Percentiles rank a stretch among this genome's conserved stretches.
phyloP scores from a whole-genome alignment of 2,888 invertebrate species.

The Epiblema foenella region DNA sequence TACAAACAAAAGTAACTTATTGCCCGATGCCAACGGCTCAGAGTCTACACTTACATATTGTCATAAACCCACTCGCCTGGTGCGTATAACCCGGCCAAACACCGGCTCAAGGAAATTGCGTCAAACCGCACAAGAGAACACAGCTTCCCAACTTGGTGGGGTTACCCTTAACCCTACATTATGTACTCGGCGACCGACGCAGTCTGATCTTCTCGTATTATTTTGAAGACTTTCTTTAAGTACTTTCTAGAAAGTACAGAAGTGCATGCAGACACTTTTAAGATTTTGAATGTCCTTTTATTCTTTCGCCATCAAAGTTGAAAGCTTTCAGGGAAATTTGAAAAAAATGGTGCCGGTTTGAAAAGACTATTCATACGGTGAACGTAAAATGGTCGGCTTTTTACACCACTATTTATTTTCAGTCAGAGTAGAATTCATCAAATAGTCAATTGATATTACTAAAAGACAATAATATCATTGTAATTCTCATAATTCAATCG shows the following conservation, averaged over 20 bases:
- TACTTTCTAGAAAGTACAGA: slow-evolving; percentile 43
- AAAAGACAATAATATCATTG: too few relatives aligned
- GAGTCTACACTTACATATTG: slow-evolving; percentile 71
- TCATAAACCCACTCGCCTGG: slow-evolving; percentile 59
- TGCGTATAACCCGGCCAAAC: slow-evolving; percentile 61
- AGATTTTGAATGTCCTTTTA: slow-evolving; percentile 39
- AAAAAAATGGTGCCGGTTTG: slow-evolving; percentile 30
- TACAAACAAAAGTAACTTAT: slow-evolving; percentile 76
- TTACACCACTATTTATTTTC: too few relatives aligned
- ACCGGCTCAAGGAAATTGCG: slow-evolving; percentile 53
- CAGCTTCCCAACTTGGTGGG: slow-evolving; percentile 50
- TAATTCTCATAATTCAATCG: too few relatives aligned
- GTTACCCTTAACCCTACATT: slow-evolving; percentile 51
- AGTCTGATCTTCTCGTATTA: slow-evolving; percentile 45
- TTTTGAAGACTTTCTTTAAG: slow-evolving; percentile 45
- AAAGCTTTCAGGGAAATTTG: slow-evolving; percentile 39
- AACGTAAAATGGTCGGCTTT: slow-evolving; percentile 17
- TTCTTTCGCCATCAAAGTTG: slow-evolving; percentile 24
- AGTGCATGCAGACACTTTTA: slow-evolving; percentile 40
- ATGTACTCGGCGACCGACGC: slow-evolving; percentile 39
- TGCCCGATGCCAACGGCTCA: slow-evolving; percentile 68
- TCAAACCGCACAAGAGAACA: slow-evolving; percentile 51
- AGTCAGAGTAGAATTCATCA: too few relatives aligned
- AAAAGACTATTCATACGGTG: slow-evolving; percentile 25
- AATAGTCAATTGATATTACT: neutral